Base-by-base conservation (phyloP, 2,888 invertebrate genomes). In the Pollenia amentaria region DNA sequence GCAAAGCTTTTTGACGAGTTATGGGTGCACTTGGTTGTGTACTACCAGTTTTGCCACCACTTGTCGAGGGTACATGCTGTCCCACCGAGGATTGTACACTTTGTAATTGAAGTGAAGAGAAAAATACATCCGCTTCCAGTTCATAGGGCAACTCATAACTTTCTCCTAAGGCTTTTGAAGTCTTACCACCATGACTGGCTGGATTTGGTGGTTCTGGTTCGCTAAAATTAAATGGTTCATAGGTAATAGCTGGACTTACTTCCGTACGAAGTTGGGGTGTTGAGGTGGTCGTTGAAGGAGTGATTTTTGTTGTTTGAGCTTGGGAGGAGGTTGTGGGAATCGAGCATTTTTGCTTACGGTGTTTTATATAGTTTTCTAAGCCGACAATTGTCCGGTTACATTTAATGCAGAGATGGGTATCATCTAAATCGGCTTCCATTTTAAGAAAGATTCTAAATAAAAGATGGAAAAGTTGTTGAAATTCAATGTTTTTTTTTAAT, bases 391-490 rank as follows among this genome's bases (percentile, higher is more conserved):
- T 97, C 18, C 94, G 92, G 89, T 97, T 96, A 93, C 98, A 98
- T 91, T 97, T 97, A 90, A 98, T 96, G 93, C 98, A 98, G 87
- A 97, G 95, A 91, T 98, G 98, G 6, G 95, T 96, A 93, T 98
- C 92, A 77, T 97, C 97, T 69, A 97, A 96, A 80, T 96, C 96
- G 85, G 96, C 95, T 82, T 94, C 90, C 64, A 90, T 89, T 89
- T 90, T 91, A 9, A 3, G 3, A 0, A 12, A 40, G 2, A 38
- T 55, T 40, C 77, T 78, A 6, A 29, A n/a, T n/a, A 29, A 29
- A 2, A 29, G 0, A 29, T 29, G 29, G 4, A 29, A 29, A 29
- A 29, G 4, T 6, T 29, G 29, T 29, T 29, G 1, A 4, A 29
- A 29, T 29, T 29, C 0, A 29, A 29, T 53, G 0, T n/a, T 53